A percentile compares a stretch with the other conserved stretches of the same genome.
Evolutionary conservation across 2,888 invertebrate species (phyloP).

Genomic region (Itoplectis maculator): DNA sequence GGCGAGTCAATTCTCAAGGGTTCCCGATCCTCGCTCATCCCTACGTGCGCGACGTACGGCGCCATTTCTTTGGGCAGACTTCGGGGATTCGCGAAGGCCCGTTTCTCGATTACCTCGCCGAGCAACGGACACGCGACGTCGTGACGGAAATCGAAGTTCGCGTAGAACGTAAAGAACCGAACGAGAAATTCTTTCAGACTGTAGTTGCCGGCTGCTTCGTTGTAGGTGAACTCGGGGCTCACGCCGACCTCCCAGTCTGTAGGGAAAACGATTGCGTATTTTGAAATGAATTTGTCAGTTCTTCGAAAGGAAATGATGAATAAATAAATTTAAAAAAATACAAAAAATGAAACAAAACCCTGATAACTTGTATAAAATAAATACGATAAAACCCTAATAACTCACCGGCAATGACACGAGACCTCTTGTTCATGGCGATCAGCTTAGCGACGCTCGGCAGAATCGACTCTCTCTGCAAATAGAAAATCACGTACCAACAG

Average conservation of each 20-base stretch:
- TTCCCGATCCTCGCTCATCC: slow-evolving; percentile 72
- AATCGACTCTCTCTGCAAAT: slow-evolving; percentile 5
- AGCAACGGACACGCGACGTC: slow-evolving; percentile 84
- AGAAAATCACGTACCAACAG: background rate
- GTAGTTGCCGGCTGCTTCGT: background rate
- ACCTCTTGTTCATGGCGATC: slow-evolving; percentile 58
- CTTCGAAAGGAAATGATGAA: background rate
- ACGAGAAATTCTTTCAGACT: slow-evolving; percentile 77
- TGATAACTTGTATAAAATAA: too few relatives aligned
- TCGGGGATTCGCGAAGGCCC: slow-evolving; percentile 77
- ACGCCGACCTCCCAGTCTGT: slow-evolving; percentile 75
- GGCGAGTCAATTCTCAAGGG: slow-evolving; percentile 82
- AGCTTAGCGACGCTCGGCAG: background rate
- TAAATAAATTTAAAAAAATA: slow-evolving; percentile 83
- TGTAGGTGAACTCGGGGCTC: slow-evolving; percentile 43
- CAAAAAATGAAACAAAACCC: slow-evolving; percentile 86
- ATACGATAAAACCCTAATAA: slow-evolving; percentile 86
- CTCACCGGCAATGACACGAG: slow-evolving; percentile 79
- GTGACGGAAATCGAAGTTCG: slow-evolving; percentile 82
- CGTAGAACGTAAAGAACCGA: slow-evolving; percentile 84
- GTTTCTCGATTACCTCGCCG: slow-evolving; percentile 83
- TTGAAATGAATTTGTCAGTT: background rate
- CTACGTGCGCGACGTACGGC: slow-evolving; percentile 80
- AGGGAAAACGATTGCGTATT: background rate
- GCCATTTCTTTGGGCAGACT: slow-evolving; percentile 83